A percentile compares a stretch with the other conserved stretches of the same genome.
phyloP scores from a whole-genome alignment of 1,140 invertebrate species.

The Cydia strobilella region DNA sequence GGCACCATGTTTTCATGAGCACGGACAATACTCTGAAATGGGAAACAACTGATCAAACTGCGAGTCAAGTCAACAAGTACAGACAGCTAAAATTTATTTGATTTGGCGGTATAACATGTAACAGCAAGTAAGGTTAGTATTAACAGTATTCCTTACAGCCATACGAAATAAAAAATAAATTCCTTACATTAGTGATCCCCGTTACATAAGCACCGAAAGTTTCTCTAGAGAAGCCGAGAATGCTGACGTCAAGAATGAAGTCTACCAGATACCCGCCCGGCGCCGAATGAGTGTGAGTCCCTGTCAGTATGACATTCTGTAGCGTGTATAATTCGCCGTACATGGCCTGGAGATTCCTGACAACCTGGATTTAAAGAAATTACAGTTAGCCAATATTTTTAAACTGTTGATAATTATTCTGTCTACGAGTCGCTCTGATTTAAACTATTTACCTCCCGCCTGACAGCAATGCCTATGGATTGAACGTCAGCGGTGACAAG shows the following conservation, averaged over 20 bases:
- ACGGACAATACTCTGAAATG: constrained; percentile 86
- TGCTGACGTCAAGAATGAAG: constrained; percentile 91
- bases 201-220: constrained; percentile 87
- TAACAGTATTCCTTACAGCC: constrained; percentile 76
- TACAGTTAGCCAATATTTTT: background rate
- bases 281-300: constrained; percentile 93
- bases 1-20: constrained; percentile 88
- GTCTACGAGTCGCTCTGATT: no score
- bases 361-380: constrained; percentile 81
- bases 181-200: constrained; percentile 86
- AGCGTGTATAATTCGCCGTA: constrained; percentile 87
- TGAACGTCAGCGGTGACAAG: constrained; percentile 91
- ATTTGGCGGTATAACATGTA: no score
- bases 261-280: constrained; percentile 94
- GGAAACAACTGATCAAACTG: background rate
- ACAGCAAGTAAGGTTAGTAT: background rate
- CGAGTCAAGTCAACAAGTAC: background rate
- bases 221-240: constrained; percentile 90
- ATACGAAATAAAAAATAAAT: no score
- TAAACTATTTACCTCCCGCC: constrained; percentile 83
- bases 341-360: constrained; percentile 83
- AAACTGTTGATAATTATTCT: background rate
- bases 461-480: constrained; percentile 89
- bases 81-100: constrained; percentile 12
- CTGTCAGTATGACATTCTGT: constrained; percentile 91